These are phyloP conservation scores for Eutrigla gurnardus DNA, from an alignment of 2,797 vertebrate genomes.

Conservation along the genomic window DNA sequence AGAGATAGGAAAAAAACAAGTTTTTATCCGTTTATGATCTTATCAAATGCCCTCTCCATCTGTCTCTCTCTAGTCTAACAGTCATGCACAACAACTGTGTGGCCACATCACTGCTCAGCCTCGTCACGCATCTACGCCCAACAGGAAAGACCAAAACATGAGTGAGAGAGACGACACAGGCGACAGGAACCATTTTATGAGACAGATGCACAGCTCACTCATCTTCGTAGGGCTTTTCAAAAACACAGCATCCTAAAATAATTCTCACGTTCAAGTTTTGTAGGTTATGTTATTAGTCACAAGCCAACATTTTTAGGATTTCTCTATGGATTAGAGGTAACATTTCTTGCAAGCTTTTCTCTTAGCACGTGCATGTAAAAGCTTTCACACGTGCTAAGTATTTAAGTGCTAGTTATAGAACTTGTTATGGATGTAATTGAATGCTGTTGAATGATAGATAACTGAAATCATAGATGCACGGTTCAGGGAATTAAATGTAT, in stretches of 20 bases:
- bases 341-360: constrained; percentile 9
- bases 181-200: constrained; percentile 59
- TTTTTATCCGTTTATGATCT: constrained; percentile 29
- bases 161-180: constrained; percentile 16
- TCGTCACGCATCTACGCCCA: constrained; percentile 40
- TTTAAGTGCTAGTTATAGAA: not conserved
- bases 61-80: constrained; percentile 1
- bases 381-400: not conserved
- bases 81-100: not conserved
- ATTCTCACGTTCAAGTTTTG: not conserved
- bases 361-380: not conserved
- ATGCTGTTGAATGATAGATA: not conserved
- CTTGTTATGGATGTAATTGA: not conserved
- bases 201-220: constrained; percentile 40
- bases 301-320: constrained; percentile 5
- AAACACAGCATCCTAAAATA: not conserved
- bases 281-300: not conserved
- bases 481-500: not conserved
- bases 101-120: constrained; percentile 1
- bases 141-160: constrained; percentile 44
- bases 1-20: constrained; percentile 18
- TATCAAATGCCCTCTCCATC: constrained; percentile 6
- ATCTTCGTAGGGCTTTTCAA: constrained; percentile 31
- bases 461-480: not conserved
- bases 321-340: not conserved